These are phyloP conservation scores for Heliconius eleuchia DNA, from an alignment of 1,140 invertebrate genomes.

Conservation along the genomic window DNA sequence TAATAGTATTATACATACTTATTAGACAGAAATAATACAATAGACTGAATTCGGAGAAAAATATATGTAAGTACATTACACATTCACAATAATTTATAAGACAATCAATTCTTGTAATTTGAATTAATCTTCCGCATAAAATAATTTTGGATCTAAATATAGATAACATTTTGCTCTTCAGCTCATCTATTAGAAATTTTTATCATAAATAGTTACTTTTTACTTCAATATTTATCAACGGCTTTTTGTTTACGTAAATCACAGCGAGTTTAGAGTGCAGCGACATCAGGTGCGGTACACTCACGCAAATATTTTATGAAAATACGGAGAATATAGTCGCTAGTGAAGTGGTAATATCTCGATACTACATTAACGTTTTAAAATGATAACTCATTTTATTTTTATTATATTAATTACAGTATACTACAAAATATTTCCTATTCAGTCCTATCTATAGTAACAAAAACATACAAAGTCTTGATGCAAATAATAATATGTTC, in stretches of 20 bases:
- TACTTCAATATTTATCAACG: slow-evolving; percentile 62
- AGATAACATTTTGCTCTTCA: not conserved
- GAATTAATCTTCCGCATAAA: not conserved
- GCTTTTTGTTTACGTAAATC: slow-evolving; percentile 73
- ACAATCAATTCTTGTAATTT: not conserved
- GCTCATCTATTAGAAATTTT: not conserved
- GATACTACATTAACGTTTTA: not conserved
- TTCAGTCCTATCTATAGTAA: not conserved
- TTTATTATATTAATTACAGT: not conserved
- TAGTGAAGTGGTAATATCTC: slow-evolving; percentile 53
- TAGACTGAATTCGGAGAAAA: too few relatives aligned
- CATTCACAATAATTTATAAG: not conserved
- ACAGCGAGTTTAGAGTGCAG: slow-evolving; percentile 74
- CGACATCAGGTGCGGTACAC: slow-evolving; percentile 75
- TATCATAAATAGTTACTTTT: slow-evolving; percentile 40
- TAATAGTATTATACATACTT: too few relatives aligned
- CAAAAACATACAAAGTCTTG: not conserved
- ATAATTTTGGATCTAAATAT: not conserved
- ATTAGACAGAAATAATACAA: too few relatives aligned
- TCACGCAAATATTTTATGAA: slow-evolving; percentile 80
- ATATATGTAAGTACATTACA: too few relatives aligned
- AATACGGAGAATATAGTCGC: slow-evolving; percentile 63
- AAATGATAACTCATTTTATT: not conserved
- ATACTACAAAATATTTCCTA: not conserved
- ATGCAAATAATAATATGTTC: not conserved